Base-by-base conservation (phyloP, 2,888 invertebrate species). In the Epinotia brunnichana region DNA sequence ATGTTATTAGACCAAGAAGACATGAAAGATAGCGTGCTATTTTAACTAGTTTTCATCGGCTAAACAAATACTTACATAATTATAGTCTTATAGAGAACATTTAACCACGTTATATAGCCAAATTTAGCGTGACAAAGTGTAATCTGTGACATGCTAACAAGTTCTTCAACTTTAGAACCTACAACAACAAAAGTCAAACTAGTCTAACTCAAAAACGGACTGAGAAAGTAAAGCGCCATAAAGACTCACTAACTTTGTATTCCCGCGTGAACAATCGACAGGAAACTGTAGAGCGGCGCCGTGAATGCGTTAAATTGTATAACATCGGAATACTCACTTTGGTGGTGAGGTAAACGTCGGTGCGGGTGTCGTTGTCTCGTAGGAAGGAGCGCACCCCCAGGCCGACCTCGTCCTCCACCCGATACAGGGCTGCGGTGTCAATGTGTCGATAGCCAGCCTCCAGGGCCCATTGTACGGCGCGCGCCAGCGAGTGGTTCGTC, bases 361-460 rank as follows among this genome's bases (percentile, higher is more conserved):
- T 97, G 94, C 77, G 93, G 94, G 3, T 95, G 82, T 83, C 94
- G 94, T 74, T 95, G 21, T 94, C 90, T 75, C 94, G 91, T 39
- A 97, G 79, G 94, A 95, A 96, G 79, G 94, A 93, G 74, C 94
- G 94, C 0, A 97, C 87, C 10, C 96, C 96, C 69, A 94, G 94
- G 3, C 97, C 97, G 78, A 97, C 96, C 66, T 94, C 94, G 71
- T 94, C 93, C 86, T 97, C 97, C 74, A 97, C 97, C 60, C 94
- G 90, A 83, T 97, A 97, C 66, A 95, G 94, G n/a, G 95, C 87
- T 0, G 97, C 97, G 0, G 97, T 96, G 87, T 97, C 97, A 75
- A 97, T 95, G 82, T 97, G 97, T 51, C 96, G 94, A 86, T 97
- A 97, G 1, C 97, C 97, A 62, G 95, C 94, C 82, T 96, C 95